Base-by-base conservation (phyloP, 2,797 vertebrate species). In the Syngnathus acus region DNA sequence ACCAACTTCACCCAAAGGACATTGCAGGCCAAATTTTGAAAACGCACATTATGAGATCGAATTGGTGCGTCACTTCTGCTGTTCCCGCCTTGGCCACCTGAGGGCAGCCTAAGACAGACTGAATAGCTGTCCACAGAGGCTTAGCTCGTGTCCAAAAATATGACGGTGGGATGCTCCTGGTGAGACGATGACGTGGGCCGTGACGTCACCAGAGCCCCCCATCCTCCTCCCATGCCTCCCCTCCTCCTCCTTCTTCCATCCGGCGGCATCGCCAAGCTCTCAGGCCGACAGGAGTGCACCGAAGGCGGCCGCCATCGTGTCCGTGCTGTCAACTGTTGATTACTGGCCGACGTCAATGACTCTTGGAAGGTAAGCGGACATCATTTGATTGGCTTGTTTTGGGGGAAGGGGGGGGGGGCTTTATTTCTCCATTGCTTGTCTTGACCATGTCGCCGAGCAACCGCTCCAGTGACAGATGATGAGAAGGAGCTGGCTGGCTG, bases 291-390 rank as follows among this genome's bases (percentile, higher is more conserved):
- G 40, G 60, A 62, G 60, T 45, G 60, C 43, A 64, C 32, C 42
- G 45, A 39, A 60, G 82, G 80, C 80, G 77, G 63, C 48, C 26
- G 77, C 78, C 79, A 16, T 5, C 38, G 79, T 74, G 72, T 81
- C 84, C 63, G 83, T 85, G 86, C 80, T 79, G 79, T 73, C 85
- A 89, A 82, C 89, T 89, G 88, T 89, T 90, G 90, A 85, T 84
- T 55, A 77, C 78, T 82, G 62, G 40, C 81, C 82, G 69, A 82
- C 84, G 86, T 89, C 87, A 90, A 91, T 91, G 90, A 90, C 88
- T 91, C 89, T 90, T 81, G 76, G 89, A 86, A 89, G 90, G 90
- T 91, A 77, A 67, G 87, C 32, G 69, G 50, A 9, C 37, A 16
- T 14, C 2, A 14, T 68, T 55, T 32, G 10, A 6, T 42, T 2